These are phyloP conservation scores for Nyctibius grandis DNA, from an alignment of 2,797 vertebrate species.

Conservation along the genomic window DNA sequence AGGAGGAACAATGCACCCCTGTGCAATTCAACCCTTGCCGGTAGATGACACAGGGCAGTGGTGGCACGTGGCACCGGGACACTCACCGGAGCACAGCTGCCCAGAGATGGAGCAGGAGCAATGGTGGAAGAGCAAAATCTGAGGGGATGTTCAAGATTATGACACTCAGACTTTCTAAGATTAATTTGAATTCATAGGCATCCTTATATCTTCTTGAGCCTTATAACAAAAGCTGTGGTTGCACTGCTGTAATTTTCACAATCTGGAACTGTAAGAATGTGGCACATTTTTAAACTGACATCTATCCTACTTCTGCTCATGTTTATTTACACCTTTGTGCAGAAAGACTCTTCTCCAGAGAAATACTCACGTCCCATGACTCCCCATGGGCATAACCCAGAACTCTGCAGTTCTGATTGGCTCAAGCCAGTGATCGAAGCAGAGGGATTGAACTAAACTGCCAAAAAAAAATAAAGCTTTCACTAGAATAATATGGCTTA, in stretches of 20 bases:
- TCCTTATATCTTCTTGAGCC: neutral
- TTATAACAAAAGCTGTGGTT: neutral
- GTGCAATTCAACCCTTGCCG: neutral
- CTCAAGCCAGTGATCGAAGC: neutral
- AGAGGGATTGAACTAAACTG: neutral
- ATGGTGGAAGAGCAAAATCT: neutral
- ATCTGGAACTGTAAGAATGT: neutral
- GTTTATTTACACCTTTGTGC: neutral
- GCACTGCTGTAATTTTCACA: neutral
- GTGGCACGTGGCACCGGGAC: neutral
- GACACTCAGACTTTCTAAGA: neutral
- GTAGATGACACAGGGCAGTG: neutral
- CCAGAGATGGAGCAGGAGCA: neutral
- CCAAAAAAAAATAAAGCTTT: neutral
- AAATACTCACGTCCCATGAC: neutral
- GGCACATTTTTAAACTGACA: neutral
- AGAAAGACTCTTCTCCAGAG: neutral
- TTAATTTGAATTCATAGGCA: neutral
- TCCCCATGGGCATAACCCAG: neutral
- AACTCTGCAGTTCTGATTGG: neutral
- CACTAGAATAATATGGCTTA: neutral
- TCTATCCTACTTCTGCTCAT: neutral
- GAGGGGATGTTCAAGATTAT: neutral
- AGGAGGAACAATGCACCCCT: neutral
- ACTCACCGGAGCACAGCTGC: fast-evolving